Evolutionary conservation across 2,113 vertebrate genomes (phyloP).

Genomic region (Okapia johnstoni): DNA sequence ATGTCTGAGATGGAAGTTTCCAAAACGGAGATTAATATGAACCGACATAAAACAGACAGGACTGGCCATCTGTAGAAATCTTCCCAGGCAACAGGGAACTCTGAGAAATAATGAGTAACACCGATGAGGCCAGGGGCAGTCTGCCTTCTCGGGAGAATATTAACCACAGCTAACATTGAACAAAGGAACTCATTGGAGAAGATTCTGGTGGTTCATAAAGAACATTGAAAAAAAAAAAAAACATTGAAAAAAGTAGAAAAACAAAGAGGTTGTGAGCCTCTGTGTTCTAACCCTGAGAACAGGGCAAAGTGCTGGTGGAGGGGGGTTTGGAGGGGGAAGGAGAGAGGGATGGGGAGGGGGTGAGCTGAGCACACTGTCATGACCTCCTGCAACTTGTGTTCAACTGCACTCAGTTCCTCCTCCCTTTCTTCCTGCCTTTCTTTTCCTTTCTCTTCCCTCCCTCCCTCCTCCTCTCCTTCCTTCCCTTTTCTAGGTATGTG

Average conservation of each 20-base stretch:
- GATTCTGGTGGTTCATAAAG: neutral
- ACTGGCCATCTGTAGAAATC: neutral
- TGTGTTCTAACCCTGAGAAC: neutral
- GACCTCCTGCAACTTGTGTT: neutral
- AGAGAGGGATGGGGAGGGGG: neutral
- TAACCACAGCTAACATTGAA: neutral
- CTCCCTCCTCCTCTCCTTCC: neutral
- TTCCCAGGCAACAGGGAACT: neutral
- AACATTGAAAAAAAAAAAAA: neutral
- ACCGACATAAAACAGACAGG: neutral
- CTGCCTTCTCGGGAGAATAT: neutral
- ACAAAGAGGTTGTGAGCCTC: neutral
- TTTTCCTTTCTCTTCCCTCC: too few relatives aligned
- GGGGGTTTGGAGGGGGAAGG: neutral
- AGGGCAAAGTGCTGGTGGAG: neutral
- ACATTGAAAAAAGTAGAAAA: neutral
- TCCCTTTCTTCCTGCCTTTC: neutral
- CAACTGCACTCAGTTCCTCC: too few relatives aligned
- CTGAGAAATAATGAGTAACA: neutral
- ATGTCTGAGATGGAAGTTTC: neutral
- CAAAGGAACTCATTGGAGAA: neutral
- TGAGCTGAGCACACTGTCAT: accelerated
- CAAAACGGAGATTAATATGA: neutral
- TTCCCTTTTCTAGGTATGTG: neutral
- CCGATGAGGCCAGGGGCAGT: too few relatives aligned